These are phyloP conservation scores for Nylanderia fulva DNA, from an alignment of 1,140 invertebrate species.

Conservation along the genomic window DNA sequence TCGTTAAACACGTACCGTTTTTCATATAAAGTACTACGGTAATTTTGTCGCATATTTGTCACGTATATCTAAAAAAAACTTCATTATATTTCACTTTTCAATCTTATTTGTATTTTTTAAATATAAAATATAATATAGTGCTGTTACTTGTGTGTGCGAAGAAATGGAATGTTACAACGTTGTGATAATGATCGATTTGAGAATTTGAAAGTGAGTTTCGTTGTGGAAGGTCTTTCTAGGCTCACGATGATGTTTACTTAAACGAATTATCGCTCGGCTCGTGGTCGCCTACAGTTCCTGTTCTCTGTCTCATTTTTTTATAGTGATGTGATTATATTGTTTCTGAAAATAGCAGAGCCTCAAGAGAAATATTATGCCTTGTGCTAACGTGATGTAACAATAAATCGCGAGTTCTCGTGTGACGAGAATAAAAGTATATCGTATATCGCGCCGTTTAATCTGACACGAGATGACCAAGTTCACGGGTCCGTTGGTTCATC, in stretches of 20 bases:
- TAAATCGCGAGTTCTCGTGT: neutral
- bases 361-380: neutral
- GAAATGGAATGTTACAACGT: neutral
- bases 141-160: neutral
- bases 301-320: neutral
- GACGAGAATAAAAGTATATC: neutral
- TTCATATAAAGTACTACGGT: slow-evolving; percentile 50
- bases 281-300: slow-evolving; percentile 12
- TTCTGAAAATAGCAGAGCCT: neutral
- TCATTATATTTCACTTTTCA: neutral
- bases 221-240: neutral
- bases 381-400: neutral
- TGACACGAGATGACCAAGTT: slow-evolving; percentile 59
- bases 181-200: neutral
- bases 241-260: slow-evolving; percentile 4
- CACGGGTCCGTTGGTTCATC: slow-evolving; percentile 56
- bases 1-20: slow-evolving; percentile 27
- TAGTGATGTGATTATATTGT: neutral
- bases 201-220: neutral
- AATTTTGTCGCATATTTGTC: slow-evolving; percentile 47
- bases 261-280: slow-evolving; percentile 18
- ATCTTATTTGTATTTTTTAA: neutral
- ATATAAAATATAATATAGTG: neutral
- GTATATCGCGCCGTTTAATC: neutral
- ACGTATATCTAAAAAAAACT: slow-evolving; percentile 26